Conservation (phyloP, 2,888 invertebrate species). For the Cryptops parisi region DNA sequence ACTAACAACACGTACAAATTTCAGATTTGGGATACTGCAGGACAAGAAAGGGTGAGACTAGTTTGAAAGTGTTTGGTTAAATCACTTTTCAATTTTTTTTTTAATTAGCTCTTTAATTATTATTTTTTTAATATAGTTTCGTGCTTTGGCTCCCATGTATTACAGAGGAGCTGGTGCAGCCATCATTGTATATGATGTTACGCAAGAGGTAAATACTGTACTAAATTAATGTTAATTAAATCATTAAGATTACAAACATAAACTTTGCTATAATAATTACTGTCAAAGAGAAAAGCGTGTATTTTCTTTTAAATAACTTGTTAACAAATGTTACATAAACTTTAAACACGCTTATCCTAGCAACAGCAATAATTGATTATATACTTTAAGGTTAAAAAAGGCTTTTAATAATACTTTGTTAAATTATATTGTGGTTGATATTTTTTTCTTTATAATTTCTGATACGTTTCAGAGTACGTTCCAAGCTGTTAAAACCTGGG, state of each 20-base stretch:
- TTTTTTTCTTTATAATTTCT: slow-evolving; percentile 1
- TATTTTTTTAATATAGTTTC: slow-evolving; percentile 26
- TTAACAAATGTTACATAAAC: too few species aligned
- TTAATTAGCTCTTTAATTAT: not conserved
- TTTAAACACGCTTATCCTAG: too few species aligned
- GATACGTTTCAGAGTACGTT: slow-evolving; percentile 22
- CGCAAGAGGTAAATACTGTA: slow-evolving; percentile 28
- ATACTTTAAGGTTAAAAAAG: too few species aligned
- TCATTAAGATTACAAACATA: too few species aligned
- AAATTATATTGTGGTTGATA: too few species aligned
- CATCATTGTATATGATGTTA: slow-evolving; percentile 34
- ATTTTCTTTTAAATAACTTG: too few species aligned
- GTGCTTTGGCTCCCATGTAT: slow-evolving; percentile 34
- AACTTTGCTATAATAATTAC: too few species aligned
- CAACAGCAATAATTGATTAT: too few species aligned
- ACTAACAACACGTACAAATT: slow-evolving; percentile 30
- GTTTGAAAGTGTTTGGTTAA: too few species aligned
- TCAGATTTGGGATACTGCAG: slow-evolving; percentile 37
- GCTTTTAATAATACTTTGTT: too few species aligned
- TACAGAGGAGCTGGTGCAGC: slow-evolving; percentile 34
- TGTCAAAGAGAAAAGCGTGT: too few species aligned
- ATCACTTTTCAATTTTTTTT: slow-evolving; percentile 3
- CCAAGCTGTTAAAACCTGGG: slow-evolving; percentile 31
- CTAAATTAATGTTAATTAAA: slow-evolving; percentile 22
- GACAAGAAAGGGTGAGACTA: slow-evolving; percentile 34